Conservation (phyloP, 1,140 invertebrate genomes). For the Orius laevigatus region DNA sequence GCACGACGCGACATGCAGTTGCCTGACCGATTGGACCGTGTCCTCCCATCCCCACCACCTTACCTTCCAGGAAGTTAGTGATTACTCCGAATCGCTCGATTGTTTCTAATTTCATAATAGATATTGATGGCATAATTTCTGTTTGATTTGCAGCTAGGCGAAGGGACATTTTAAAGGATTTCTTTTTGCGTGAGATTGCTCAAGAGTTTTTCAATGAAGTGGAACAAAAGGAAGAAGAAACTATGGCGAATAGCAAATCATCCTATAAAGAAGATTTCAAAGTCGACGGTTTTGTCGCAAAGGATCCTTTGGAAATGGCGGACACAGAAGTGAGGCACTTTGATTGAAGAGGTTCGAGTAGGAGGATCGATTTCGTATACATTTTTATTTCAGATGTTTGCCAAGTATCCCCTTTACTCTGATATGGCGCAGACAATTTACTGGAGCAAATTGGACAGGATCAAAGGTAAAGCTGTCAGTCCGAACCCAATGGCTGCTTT, state of each 20-base stretch:
- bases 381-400: background rate
- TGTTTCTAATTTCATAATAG: too few relatives aligned
- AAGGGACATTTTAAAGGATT: background rate
- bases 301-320: background rate
- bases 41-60: background rate
- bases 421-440: background rate
- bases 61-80: too few relatives aligned
- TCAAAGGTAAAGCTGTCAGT: background rate
- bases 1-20: background rate
- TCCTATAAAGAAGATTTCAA: background rate
- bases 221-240: background rate
- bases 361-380: background rate
- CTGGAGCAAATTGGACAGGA: background rate
- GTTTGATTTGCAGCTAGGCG: background rate
- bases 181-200: background rate
- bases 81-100: too few relatives aligned
- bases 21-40: background rate
- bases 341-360: background rate
- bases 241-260: background rate
- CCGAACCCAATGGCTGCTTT: background rate
- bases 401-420: constrained; percentile 4
- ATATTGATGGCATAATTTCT: too few relatives aligned
- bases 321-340: background rate
- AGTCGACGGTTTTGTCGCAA: background rate
- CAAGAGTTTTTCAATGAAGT: background rate